Evolutionary conservation across 2,888 invertebrate genomes (phyloP), one percentile per base, ranked within the genome.

Genomic region (Eupithecia subumbrata): DNA sequence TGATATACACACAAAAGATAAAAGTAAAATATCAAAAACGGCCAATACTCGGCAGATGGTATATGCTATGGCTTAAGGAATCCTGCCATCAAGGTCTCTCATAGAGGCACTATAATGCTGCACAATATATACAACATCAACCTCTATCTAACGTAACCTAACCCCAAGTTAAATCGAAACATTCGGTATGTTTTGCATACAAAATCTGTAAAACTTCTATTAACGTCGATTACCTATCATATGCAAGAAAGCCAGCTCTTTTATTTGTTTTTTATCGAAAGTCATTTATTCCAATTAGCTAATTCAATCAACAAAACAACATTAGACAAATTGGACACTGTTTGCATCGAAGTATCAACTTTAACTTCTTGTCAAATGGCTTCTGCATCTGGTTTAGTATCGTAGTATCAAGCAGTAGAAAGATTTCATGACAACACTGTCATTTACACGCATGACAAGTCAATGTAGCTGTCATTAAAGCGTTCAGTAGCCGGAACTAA

Each of bases 401-500:
- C 11, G 11, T 9, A 56, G 52, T 56, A 11, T 30, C 63, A 30
- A 7, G 30, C 30, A 30, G 1, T 63, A 14, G 25, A 63, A 5
- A 34, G 18, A 18, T 25, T 45, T 18, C 45, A 12, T 64, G 16
- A 67, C 67, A 75, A 69, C 73, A 75, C 63, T 72, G 34, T 40
- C 43, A 71, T 72, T 75, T 68, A 63, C 63, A 75, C 66, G 73
- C 64, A 73, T 78, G 73, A 72, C 69, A 77, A 67, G 73, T 73
- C 70, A 69, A 77, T 76, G 25, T 63, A 73, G 52, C 71, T 75
- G 79, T 73, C 78, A 79, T 78, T 73, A 71, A 80, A 60, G 60
- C 60, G 25, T 60, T 72, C 66, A 76, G 56, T 72, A 83, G 84
- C 91, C 92, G 92, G 92, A 94, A 92, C 89, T 88, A 89, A 87